Evolutionary conservation across 2,797 vertebrate species (phyloP).

Genomic region (Squalus acanthias): DNA sequence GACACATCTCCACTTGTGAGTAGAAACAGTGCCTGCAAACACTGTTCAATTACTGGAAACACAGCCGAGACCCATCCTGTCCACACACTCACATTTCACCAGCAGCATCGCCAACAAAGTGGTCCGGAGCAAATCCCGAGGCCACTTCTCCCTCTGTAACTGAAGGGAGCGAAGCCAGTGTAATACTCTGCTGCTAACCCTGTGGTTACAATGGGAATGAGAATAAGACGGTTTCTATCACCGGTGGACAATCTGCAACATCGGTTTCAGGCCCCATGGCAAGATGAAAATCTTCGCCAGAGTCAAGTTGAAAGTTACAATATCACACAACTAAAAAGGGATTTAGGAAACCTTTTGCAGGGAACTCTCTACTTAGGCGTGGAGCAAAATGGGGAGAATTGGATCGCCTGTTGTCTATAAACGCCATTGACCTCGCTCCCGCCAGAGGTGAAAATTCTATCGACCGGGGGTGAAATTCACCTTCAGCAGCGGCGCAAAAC

Average conservation of each 20-base stretch:
- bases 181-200: not conserved
- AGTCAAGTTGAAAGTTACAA: not conserved
- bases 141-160: no score
- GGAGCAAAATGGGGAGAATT: no score
- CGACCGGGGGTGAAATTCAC: no score
- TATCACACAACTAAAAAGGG: not conserved
- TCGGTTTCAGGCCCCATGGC: not conserved
- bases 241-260: not conserved
- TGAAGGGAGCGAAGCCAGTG: not conserved
- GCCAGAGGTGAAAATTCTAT: no score
- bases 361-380: no score
- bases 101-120: not conserved
- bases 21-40: not conserved
- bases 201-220: not conserved
- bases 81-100: not conserved
- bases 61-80: not conserved
- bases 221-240: not conserved
- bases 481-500: no score
- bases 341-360: not conserved
- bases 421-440: not conserved
- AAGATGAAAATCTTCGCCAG: not conserved
- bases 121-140: not conserved
- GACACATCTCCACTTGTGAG: not conserved
- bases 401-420: no score
- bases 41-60: not conserved